Base-by-base conservation (phyloP, 2,797 vertebrate species). In the Lophius americanus region DNA sequence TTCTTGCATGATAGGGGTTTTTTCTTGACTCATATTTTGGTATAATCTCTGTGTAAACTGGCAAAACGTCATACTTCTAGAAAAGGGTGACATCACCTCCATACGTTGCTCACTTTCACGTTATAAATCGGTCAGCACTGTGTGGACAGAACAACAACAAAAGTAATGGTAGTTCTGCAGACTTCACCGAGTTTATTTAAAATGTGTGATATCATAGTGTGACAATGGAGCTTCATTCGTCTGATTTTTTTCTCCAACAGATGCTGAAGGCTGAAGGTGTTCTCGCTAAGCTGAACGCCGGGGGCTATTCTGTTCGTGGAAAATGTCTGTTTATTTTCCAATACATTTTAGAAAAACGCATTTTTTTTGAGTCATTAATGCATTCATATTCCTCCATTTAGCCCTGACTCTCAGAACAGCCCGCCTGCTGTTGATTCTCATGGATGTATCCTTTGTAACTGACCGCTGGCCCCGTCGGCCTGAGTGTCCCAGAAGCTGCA, bases 371-470 rank as follows among this genome's bases (percentile, higher is more conserved):
- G 32, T 38, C 9, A 41, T 33, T 0, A 5, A 36, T 0, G 0
- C 11, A 3, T 67, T 60, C 1, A 4, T 33, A 4, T 51, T 4
- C 11, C 46, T 48, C 66, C 50, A 43, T 71, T 1, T 8, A 92
- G 89, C 84, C 3, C 64, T 91, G 51, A 87, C 62, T 51, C 72
- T 89, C 1, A 78, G 36, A 66, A 89, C 86, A 2, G 86, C 83
- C 5, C 82, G 51, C 1, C 69, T 88, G 4, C 80, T 91, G 60
- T 8, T 90, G 73, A 78, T 55, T 0, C 69, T 88, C 10, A 72
- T 70, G 65, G 88, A 91, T 7, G 88, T 91, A 90, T 91, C 89
- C 86, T 83, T 83, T 51, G 3, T 1, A 13, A 6, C 13, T 56
- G 10, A 12, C 14, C 7, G 10, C 43, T 12, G 43, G 43, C 10